These are phyloP conservation scores for Anguilla marmorata DNA, from an alignment of 2,797 vertebrate species.

Conservation along the genomic window DNA sequence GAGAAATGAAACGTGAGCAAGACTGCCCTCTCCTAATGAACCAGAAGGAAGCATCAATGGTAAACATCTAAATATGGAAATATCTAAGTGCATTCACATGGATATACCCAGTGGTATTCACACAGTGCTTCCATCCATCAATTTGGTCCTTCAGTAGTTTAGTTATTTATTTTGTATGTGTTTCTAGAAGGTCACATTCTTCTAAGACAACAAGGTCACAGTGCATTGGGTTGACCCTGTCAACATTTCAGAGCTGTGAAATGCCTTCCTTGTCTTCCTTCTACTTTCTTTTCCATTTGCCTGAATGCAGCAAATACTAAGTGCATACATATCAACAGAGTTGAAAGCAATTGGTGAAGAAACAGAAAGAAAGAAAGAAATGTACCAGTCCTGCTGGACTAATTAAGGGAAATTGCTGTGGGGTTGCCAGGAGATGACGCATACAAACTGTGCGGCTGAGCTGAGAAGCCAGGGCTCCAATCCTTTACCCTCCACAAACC, in stretches of 20 bases:
- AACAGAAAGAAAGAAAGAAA: background rate
- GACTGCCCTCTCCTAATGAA: constrained; percentile 54
- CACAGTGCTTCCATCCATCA: background rate
- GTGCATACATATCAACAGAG: background rate
- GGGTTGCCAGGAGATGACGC: background rate
- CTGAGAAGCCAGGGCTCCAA: background rate
- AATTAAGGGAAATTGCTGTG: constrained; percentile 1
- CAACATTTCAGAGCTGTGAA: background rate
- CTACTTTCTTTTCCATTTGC: background rate
- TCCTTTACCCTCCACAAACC: constrained; percentile 10
- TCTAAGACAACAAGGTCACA: background rate
- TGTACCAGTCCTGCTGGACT: background rate
- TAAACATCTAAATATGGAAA: constrained; percentile 36
- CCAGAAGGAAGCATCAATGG: constrained; percentile 30
- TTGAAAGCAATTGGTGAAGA: background rate
- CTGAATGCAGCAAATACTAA: background rate
- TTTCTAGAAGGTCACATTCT: background rate
- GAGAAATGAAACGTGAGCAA: constrained; percentile 44
- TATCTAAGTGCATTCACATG: background rate
- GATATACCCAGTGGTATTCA: background rate
- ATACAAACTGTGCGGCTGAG: background rate
- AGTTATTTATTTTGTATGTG: background rate
- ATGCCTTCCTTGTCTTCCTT: background rate
- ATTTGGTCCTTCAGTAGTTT: background rate
- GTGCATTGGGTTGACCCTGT: background rate